Evolutionary conservation across 1,140 invertebrate species (phyloP), one percentile per base, ranked within the genome.

Genomic region (Campoletis sonorensis): DNA sequence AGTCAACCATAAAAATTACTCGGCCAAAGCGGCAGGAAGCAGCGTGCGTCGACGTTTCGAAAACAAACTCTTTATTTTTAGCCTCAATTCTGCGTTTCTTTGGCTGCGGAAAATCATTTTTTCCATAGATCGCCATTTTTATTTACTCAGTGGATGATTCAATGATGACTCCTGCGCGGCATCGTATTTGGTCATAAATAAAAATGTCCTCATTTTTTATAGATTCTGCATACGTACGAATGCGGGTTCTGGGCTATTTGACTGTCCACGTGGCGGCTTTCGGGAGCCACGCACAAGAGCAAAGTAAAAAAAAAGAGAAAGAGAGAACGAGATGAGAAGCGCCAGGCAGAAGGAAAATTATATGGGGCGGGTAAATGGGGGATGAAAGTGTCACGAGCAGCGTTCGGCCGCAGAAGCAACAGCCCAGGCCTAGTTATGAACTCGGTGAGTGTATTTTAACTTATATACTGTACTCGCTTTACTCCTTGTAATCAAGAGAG

Each of bases 321-420:
- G 40, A 27, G 51, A 64, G 49, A 64, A 58, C 37, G 76, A 64
- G 76, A 18, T 30, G 40, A 45, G 40, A 27, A 21, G 30, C 73
- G 54, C 23, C 27, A 61, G 10, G 58, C 33, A 33, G 33, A 64
- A 27, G 1, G 18, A 23, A 15, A 61, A 77, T 77, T 77, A 77
- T 83, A 83, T 81, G 82, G 88, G 88, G 87, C 86, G 86, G 84
- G 85, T 85, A 86, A 85, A 86, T 81, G 82, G 86, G 89, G 89
- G 89, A 91, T 89, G 89, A 90, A 91, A 87, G 89, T 91, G 91
- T 92, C 91, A 92, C 86, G 87, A 91, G 82, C 91, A 92, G 90
- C 87, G 89, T 88, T 78, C 76, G 33, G 76, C 76, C 76, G 26
- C 58, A 78, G 76, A 30, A 67, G 27, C 51, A 77, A 33, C 45